Evolutionary conservation across 92 coral and sea anemone species (phyloP).

Genomic region (Porites cylindrica): DNA sequence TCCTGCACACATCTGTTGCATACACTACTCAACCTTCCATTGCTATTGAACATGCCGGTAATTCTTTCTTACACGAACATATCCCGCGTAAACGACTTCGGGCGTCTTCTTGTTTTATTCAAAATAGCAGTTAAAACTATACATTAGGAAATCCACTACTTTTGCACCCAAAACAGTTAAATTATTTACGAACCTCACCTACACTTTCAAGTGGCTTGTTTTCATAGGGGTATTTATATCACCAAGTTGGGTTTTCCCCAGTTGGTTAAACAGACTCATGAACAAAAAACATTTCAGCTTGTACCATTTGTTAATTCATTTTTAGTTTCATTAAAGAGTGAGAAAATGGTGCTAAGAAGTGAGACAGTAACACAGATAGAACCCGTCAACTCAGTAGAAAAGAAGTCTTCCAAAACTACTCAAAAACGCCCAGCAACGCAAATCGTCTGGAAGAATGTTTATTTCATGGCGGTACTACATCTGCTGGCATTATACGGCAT

Average conservation of each 20-base stretch:
- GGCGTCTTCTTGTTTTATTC: neutral
- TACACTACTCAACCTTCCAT: too few relatives aligned
- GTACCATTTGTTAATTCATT: neutral
- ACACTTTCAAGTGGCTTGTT: neutral
- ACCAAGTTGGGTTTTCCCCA: constrained; percentile 16
- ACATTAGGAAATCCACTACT: too few relatives aligned
- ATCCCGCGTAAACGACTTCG: too few relatives aligned
- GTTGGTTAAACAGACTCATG: neutral
- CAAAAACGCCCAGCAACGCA: constrained; percentile 28
- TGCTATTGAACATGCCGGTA: too few relatives aligned
- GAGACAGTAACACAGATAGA: neutral
- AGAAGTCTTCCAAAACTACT: neutral
- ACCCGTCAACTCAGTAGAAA: neutral
- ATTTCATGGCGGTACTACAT: constrained; percentile 62
- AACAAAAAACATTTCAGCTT: neutral
- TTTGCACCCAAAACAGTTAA: neutral
- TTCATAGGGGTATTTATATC: neutral
- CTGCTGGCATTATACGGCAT: constrained; percentile 65
- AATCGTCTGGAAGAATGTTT: constrained; percentile 72
- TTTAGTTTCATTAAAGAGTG: neutral
- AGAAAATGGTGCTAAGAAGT: constrained; percentile 20
- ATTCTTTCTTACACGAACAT: too few relatives aligned
- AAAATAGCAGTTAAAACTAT: neutral
- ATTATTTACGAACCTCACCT: neutral
- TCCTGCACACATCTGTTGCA: too few relatives aligned